phyloP scores from a whole-genome alignment of 2,113 vertebrate genomes.

The Ophiodon elongatus region DNA sequence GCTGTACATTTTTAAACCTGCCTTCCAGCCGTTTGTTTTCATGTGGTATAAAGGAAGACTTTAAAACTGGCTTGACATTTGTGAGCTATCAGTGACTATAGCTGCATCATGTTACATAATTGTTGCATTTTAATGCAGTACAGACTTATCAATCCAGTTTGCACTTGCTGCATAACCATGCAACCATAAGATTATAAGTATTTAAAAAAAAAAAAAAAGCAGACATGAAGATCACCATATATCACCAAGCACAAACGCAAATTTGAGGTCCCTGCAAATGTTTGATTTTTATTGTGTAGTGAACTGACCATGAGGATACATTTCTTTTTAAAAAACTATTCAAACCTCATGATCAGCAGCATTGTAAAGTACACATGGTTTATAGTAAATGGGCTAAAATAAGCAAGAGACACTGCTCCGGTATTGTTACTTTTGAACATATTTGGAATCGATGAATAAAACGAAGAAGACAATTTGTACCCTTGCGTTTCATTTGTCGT shows the following conservation, averaged over 20 bases:
- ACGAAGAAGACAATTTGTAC: constrained; percentile 5
- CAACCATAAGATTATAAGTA: background rate
- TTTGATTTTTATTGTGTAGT: background rate
- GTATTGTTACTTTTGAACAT: background rate
- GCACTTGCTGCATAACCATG: background rate
- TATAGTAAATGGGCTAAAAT: background rate
- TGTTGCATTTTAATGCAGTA: background rate
- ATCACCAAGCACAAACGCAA: background rate
- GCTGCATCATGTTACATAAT: background rate
- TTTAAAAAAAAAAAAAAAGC: background rate
- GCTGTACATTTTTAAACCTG: background rate
- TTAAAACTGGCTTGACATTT: background rate
- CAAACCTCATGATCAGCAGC: background rate
- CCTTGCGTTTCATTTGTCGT: constrained; percentile 4
- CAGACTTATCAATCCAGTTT: background rate
- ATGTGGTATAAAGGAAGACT: background rate
- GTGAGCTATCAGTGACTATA: background rate
- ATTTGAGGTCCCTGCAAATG: background rate
- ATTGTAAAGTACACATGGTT: background rate
- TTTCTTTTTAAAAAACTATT: background rate
- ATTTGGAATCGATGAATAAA: constrained; percentile 12
- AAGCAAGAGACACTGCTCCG: background rate
- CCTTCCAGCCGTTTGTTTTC: background rate
- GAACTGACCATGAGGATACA: background rate
- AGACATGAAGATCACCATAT: background rate